A percentile compares a stretch with the other conserved stretches of the same genome.
Evolutionary conservation across 2,113 vertebrate species (phyloP).

Genomic region (Noturus placidus): DNA sequence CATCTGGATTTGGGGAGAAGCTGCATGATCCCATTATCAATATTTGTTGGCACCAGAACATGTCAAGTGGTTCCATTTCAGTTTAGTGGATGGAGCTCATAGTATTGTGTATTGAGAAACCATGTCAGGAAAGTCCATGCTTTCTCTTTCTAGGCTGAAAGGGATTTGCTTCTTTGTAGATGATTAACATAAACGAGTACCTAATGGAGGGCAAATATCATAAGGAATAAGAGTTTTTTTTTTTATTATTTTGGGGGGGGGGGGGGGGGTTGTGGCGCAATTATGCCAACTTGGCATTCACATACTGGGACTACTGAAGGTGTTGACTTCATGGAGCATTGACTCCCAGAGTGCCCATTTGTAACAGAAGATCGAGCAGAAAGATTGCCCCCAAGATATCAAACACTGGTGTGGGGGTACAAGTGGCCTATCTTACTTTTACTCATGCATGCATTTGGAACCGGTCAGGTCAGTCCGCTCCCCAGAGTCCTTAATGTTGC

Average conservation of each 20-base stretch:
- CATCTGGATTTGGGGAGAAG: conserved; percentile 43
- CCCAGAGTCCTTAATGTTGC: neutral
- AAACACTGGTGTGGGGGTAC: neutral
- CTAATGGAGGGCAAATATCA: conserved; percentile 14
- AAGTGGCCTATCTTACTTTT: neutral
- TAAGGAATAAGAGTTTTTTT: neutral
- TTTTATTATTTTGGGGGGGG: neutral
- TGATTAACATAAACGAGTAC: neutral
- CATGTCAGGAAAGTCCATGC: conserved; percentile 40
- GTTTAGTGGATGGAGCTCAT: conserved; percentile 51
- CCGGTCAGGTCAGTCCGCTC: neutral
- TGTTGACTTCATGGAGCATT: conserved; percentile 34
- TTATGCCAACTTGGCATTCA: conserved; percentile 38
- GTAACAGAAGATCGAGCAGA: conserved; percentile 8
- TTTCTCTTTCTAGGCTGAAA: neutral
- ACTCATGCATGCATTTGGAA: conserved; percentile 19
- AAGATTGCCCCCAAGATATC: conserved; percentile 8
- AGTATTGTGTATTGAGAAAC: conserved; percentile 58
- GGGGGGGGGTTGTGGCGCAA: neutral
- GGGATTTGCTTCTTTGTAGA: neutral
- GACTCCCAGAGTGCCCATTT: conserved; percentile 15
- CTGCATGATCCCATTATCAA: conserved; percentile 56
- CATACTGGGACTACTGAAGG: conserved; percentile 24
- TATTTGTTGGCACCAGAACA: conserved; percentile 57
- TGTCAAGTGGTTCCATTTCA: conserved; percentile 58